Percentiles rank a stretch among this genome's conserved stretches.
Conservation (phyloP, 2,797 vertebrate species). For the Cichlasoma orientale region DNA sequence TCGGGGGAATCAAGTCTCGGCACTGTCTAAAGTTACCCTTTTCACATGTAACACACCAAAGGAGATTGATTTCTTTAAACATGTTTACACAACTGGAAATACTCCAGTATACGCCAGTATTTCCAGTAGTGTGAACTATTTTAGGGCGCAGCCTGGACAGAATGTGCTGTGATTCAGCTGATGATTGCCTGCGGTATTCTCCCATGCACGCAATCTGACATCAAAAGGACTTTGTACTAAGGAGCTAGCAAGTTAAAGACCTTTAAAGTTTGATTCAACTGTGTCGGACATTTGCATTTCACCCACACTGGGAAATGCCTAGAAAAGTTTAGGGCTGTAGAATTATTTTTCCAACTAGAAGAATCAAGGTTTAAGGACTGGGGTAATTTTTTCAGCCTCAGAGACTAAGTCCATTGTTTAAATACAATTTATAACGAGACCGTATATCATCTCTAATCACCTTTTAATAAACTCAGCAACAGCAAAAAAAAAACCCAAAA, state of each 20-base stretch:
- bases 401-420: not conserved
- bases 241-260: not conserved
- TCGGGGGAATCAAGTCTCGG: not conserved
- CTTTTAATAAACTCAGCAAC: not conserved
- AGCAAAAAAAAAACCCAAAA: not conserved
- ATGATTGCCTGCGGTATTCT: not conserved
- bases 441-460: constrained; percentile 16
- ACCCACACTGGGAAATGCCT: not conserved
- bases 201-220: not conserved
- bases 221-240: not conserved
- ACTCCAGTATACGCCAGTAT: too few relatives aligned
- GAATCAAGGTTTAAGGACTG: not conserved
- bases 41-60: not conserved
- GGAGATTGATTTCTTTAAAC: not conserved
- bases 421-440: not conserved
- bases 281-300: not conserved
- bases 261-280: not conserved
- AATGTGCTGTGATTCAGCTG: not conserved
- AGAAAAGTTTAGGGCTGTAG: not conserved
- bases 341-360: not conserved
- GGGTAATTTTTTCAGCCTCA: not conserved
- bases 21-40: not conserved
- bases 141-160: too few relatives aligned
- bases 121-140: too few relatives aligned
- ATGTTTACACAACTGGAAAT: too few relatives aligned